Percentiles rank a stretch among this genome's conserved stretches.
Evolutionary conservation across 2,888 invertebrate genomes (phyloP).

Genomic region (Drosophila kambysellisi): DNA sequence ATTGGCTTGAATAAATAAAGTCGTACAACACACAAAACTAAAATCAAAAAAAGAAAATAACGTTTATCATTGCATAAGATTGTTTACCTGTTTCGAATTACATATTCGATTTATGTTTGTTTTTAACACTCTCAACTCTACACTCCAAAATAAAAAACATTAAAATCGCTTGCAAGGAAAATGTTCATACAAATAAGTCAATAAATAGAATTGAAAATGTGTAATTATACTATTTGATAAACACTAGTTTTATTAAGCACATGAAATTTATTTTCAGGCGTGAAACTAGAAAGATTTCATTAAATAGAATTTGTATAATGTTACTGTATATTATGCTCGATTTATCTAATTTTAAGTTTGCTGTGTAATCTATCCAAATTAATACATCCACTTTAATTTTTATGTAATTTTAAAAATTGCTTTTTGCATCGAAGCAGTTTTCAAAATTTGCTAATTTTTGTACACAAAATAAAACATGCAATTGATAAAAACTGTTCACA

Average conservation of each 20-base stretch:
- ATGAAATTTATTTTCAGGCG: slow-evolving; percentile 30
- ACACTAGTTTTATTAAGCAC: slow-evolving; percentile 37
- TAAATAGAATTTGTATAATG: slow-evolving; percentile 45
- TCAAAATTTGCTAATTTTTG: slow-evolving; percentile 55
- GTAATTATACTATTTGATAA: slow-evolving; percentile 39
- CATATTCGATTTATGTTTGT: slow-evolving; percentile 26
- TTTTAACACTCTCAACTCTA: slow-evolving; percentile 30
- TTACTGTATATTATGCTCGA: slow-evolving; percentile 56
- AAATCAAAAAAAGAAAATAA: slow-evolving; percentile 33
- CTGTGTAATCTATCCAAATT: slow-evolving; percentile 50
- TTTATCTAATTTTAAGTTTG: slow-evolving; percentile 75
- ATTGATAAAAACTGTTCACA: slow-evolving; percentile 63
- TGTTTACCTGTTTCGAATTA: slow-evolving; percentile 60
- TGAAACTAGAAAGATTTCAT: slow-evolving; percentile 31
- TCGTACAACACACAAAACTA: slow-evolving; percentile 42
- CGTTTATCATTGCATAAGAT: slow-evolving; percentile 41
- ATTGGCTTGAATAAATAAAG: slow-evolving; percentile 63
- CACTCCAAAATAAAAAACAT: slow-evolving; percentile 20
- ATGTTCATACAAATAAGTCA: slow-evolving; percentile 34
- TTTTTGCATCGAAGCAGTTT: slow-evolving; percentile 28
- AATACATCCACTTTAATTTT: slow-evolving; percentile 21
- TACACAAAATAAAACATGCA: slow-evolving; percentile 26
- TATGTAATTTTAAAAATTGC: slow-evolving; percentile 11
- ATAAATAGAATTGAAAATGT: slow-evolving; percentile 12
- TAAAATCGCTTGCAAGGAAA: slow-evolving; percentile 27